Percentiles rank a stretch among this genome's conserved stretches.
Evolutionary conservation across 1,140 invertebrate species (phyloP).

Genomic region (Heliconius eleuchia): DNA sequence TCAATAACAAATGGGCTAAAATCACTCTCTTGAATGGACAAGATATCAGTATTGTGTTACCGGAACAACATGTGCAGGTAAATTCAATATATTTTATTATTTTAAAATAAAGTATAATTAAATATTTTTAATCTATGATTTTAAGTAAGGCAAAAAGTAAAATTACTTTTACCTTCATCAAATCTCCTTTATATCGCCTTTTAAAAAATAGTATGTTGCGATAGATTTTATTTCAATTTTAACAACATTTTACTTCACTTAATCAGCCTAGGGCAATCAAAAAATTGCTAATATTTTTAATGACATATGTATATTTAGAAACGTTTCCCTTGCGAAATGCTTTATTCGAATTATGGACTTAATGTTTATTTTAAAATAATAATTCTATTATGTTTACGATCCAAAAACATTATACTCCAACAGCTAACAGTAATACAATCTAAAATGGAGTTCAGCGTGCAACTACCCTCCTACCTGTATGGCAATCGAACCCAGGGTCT

Average conservation of each 20-base stretch:
- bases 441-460: slow-evolving; percentile 84
- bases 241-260: too few species aligned
- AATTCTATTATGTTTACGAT: too few species aligned
- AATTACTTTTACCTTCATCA: not conserved
- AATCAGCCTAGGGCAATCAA: too few species aligned
- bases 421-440: slow-evolving; percentile 70
- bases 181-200: too few species aligned
- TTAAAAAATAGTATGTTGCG: too few species aligned
- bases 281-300: too few species aligned
- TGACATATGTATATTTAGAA: too few species aligned
- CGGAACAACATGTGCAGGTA: slow-evolving; percentile 81
- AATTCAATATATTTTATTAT: not conserved
- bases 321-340: too few species aligned
- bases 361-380: too few species aligned
- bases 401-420: not conserved
- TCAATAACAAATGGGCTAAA: slow-evolving; percentile 81
- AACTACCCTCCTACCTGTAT: slow-evolving; percentile 87
- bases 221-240: too few species aligned
- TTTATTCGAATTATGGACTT: too few species aligned
- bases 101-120: not conserved
- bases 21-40: slow-evolving; percentile 73
- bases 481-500: slow-evolving; percentile 88
- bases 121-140: not conserved
- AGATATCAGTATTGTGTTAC: slow-evolving; percentile 74
- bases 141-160: not conserved